Percentiles rank a stretch among this genome's conserved stretches.
Evolutionary conservation across 2,888 invertebrate genomes (phyloP).

Genomic region (Petrophora chlorosata): DNA sequence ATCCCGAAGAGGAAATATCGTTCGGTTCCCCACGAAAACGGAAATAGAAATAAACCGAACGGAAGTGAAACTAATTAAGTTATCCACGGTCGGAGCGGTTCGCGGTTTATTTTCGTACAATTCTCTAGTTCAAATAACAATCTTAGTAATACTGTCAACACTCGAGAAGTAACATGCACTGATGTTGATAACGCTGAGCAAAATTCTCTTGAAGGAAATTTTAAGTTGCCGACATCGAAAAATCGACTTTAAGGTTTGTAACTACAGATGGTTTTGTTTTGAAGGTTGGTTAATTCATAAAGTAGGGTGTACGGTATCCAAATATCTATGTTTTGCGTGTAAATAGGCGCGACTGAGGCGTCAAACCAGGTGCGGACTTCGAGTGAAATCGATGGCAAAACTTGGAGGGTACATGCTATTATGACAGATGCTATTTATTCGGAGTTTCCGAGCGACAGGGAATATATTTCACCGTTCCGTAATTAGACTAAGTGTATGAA

Average conservation of each 20-base stretch:
- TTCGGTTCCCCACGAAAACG: constrained; percentile 71
- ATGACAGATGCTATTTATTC: constrained; percentile 78
- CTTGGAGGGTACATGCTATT: constrained; percentile 74
- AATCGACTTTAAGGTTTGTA: constrained; percentile 42
- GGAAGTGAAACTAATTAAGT: constrained; percentile 83
- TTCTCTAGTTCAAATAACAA: constrained; percentile 71
- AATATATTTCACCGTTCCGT: constrained; percentile 53
- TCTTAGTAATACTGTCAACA: constrained; percentile 77
- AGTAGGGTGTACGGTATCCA: constrained; percentile 69
- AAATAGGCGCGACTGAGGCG: constrained; percentile 77
- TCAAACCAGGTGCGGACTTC: constrained; percentile 76
- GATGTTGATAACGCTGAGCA: constrained; percentile 71
- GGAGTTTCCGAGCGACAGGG: constrained; percentile 56
- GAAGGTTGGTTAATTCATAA: constrained; percentile 43
- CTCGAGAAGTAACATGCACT: constrained; percentile 67
- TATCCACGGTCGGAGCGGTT: constrained; percentile 74
- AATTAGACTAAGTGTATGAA: constrained; percentile 55
- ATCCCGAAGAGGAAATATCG: constrained; percentile 71
- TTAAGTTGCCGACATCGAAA: constrained; percentile 40
- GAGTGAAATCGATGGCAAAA: constrained; percentile 70
- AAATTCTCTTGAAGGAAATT: constrained; percentile 63
- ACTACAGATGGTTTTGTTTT: constrained; percentile 49
- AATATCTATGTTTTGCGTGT: constrained; percentile 80
- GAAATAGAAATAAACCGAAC: constrained; percentile 81
- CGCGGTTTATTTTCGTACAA: constrained; percentile 78